Conservation (phyloP, 2,113 vertebrate species). For the Serilophus lunatus region DNA sequence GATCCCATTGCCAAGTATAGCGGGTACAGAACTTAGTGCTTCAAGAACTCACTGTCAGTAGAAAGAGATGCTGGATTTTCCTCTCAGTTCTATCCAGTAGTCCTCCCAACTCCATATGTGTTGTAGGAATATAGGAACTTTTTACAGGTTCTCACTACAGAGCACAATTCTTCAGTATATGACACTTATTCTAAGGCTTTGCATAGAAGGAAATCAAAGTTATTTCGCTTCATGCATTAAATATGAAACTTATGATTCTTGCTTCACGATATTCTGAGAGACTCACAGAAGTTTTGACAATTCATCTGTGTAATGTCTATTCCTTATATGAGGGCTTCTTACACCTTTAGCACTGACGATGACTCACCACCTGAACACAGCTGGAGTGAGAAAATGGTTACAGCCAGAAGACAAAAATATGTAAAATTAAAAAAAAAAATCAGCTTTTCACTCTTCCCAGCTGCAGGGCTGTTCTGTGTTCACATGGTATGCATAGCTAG, state of each 20-base stretch:
- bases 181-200: not conserved
- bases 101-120: accelerated
- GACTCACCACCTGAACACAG: not conserved
- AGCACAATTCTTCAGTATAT: not conserved
- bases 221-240: conserved; percentile 12
- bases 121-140: not conserved
- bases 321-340: not conserved
- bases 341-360: not conserved
- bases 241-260: not conserved
- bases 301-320: conserved; percentile 5
- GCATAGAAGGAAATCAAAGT: not conserved
- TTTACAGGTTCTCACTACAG: not conserved
- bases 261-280: not conserved
- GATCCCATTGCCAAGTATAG: not conserved
- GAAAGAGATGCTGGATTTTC: not conserved
- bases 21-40: not conserved
- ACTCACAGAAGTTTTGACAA: not conserved
- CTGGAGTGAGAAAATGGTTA: not conserved
- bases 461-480: not conserved
- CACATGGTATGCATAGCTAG: not conserved
- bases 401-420: not conserved
- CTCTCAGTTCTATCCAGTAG: not conserved
- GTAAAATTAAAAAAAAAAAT: not conserved
- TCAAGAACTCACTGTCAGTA: not conserved
- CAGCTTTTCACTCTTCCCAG: not conserved